Base-by-base conservation (phyloP, 1,140 invertebrate species). In the Caerostris darwini region DNA sequence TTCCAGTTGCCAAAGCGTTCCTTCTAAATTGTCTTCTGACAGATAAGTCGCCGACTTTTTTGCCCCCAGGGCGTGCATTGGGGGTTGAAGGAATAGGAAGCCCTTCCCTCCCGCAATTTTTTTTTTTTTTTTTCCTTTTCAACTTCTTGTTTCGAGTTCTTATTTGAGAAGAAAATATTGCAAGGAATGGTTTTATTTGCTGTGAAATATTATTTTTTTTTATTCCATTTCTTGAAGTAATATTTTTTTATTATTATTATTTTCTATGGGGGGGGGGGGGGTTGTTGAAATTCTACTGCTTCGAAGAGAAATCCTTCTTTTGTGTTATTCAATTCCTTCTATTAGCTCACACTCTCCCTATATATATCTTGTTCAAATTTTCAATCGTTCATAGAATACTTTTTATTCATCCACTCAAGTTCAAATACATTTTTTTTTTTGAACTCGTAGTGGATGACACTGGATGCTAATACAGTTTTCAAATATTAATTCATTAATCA, bases 21-120 rank as follows among this genome's bases (percentile, higher is more conserved):
- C 34, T 2, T 92, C 90, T 83, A 83, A 92, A 92, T 92, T 83
- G 90, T 92, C 90, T 82, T 82, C 90, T 92, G 90, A 92, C 90
- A 83, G 77, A 82, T 83, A 92, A 92, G 90, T 92, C 77, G 6
- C 3, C 17, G 90, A 92, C 57, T 91, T 57, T 91, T 83, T 50
- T 83, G 50, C 19, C 77, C 77, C 14, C n/a, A 7, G 81, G 77
- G 90, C 54, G 53, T 3, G 7, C 17, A 34, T 34, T 1, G 34
- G 34, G 56, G 14, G 61, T 17, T 14, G 53, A 58, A 59, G 81
- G 34, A 58, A 77, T 90, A 50, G 71, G 54, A 34, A 87, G 7
- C 58, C 17, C 19, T 53, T 7, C n/a, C 7, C 10, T 0, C 5
- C 1, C 3, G n/a, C 57, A n/a, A 8, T 17, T 19, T 8, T 12